A percentile compares a stretch with the other conserved stretches of the same genome.
These are phyloP conservation scores for Chloromyia formosa DNA, from an alignment of 2,888 invertebrate genomes.

Conservation along the genomic window DNA sequence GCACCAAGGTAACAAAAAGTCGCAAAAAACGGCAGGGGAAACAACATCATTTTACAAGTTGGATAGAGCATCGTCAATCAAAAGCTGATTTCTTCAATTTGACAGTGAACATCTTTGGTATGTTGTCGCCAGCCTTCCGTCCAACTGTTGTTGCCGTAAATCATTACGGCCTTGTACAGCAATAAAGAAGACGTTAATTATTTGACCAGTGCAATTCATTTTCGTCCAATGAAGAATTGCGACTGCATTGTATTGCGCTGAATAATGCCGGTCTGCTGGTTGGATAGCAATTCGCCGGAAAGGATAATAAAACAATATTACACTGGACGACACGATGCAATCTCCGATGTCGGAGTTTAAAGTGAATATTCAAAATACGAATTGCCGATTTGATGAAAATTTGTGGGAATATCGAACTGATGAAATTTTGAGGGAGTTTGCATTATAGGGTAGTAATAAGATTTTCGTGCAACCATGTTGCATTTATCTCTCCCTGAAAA, in stretches of 20 bases:
- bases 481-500: too few relatives aligned
- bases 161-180: constrained; percentile 20
- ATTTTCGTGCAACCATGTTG: too few relatives aligned
- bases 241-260: constrained; percentile 1
- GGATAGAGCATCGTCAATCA: constrained; percentile 36
- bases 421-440: too few relatives aligned
- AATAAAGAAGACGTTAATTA: constrained; percentile 41
- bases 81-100: constrained; percentile 22
- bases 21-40: background rate
- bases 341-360: too few relatives aligned
- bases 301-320: constrained; percentile 16
- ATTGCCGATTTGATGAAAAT: too few relatives aligned
- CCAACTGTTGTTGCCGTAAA: constrained; percentile 29
- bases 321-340: too few relatives aligned
- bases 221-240: background rate
- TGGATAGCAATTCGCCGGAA: background rate
- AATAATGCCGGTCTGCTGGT: background rate
- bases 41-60: constrained; percentile 9
- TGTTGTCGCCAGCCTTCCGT: constrained; percentile 38
- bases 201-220: constrained; percentile 40
- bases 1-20: too few relatives aligned
- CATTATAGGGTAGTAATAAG: too few relatives aligned
- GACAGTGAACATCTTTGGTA: constrained; percentile 38
- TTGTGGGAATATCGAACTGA: too few relatives aligned
- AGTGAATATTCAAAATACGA: too few relatives aligned